Evolutionary conservation across 2,113 vertebrate species (phyloP), one percentile per base, ranked within the genome.

Genomic region (Willisornis vidua): DNA sequence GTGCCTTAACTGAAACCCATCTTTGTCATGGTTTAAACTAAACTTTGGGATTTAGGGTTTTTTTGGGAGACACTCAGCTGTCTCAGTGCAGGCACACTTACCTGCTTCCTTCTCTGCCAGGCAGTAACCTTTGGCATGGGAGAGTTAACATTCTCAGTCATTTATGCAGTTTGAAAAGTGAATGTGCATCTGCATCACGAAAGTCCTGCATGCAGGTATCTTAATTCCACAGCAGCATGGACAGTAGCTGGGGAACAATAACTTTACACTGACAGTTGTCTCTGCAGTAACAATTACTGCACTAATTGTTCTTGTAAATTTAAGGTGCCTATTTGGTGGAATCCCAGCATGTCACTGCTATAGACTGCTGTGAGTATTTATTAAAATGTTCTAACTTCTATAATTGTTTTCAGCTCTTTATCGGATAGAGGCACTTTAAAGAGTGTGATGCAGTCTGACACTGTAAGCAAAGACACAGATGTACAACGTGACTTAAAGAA

Each of bases 371-470:
- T 54, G 77, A 68, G 28, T 87, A 87, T 95, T 95, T 76, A 90
- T 85, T 82, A 58, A 92, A 88, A 45, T 76, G 20, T 75, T 77
- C 19, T 43, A 46, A 92, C 19, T 85, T 72, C 52, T 0, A 4
- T 92, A 7, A 91, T 95, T 92, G 41, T 68, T 93, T 96, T 68
- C 92, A 98, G 99, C 97, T 99, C 98, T 85, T 99, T 99, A 78
- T 99, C 99, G 2, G 99, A 99, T 95, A 95, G 98, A 41, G 97
- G 98, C 92, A 98, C 97, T 65, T 94, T 99, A 89, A 97, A 97
- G 94, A 97, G 87, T 73, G 85, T 65, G 1, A 67, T 95, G 78
- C 97, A 98, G 90, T 93, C 98, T 28, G 93, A 95, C 58, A 87
- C 96, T 3, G 68, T 97, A 54, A 97, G 97, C 95, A 96, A 88